Percentiles rank a stretch among this genome's conserved stretches.
Evolutionary conservation across 2,113 vertebrate species (phyloP).

Genomic region (Oenanthe oenanthe): DNA sequence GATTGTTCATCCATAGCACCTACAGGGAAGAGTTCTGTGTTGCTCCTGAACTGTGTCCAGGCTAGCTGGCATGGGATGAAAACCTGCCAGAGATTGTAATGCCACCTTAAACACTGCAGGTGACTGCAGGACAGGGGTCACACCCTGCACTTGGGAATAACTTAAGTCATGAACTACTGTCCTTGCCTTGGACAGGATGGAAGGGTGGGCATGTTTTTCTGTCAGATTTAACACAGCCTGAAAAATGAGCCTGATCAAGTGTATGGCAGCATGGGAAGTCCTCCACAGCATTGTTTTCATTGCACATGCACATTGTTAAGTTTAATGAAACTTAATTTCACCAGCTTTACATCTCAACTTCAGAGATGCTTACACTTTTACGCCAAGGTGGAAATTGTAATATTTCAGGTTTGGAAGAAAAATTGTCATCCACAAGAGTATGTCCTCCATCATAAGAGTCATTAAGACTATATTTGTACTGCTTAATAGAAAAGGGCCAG

Average conservation of each 20-base stretch:
- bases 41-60: background rate
- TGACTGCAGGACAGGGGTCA: background rate
- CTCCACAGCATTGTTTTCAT: background rate
- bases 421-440: rapidly evolving
- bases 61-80: background rate
- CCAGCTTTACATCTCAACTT: background rate
- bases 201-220: background rate
- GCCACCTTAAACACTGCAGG: background rate
- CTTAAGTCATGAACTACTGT: background rate
- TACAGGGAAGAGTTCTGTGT: background rate
- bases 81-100: background rate
- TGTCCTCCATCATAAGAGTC: background rate
- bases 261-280: background rate
- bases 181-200: background rate
- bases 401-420: background rate
- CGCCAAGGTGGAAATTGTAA: background rate
- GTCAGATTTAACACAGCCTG: background rate
- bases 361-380: background rate
- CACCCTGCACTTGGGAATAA: background rate
- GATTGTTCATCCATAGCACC: background rate
- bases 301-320: background rate
- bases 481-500: background rate
- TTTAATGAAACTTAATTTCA: background rate
- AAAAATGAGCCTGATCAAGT: background rate
- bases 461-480: background rate